Percentiles rank a stretch among this genome's conserved stretches.
Evolutionary conservation across 2,113 vertebrate genomes (phyloP).

Genomic region (Podarcis cretensis): DNA sequence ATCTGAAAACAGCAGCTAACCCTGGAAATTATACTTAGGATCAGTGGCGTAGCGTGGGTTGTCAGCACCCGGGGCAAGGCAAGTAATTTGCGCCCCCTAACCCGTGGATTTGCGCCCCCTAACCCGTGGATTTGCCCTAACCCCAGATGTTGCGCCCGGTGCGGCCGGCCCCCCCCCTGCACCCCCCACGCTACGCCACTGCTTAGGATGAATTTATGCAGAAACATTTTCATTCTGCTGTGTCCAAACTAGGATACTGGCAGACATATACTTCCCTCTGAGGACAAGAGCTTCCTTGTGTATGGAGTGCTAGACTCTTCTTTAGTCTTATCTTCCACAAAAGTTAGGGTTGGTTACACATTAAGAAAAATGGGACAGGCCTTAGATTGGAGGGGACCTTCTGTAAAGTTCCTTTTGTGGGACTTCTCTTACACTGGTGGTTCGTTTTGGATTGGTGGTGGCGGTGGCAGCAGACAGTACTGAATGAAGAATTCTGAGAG

Average conservation of each 20-base stretch:
- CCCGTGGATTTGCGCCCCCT: too few relatives aligned
- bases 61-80: too few relatives aligned
- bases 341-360: background rate
- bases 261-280: background rate
- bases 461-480: background rate
- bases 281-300: background rate
- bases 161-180: too few relatives aligned
- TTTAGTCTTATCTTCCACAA: background rate
- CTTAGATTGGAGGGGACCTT: background rate
- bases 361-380: background rate
- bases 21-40: background rate
- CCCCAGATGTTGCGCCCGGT: too few relatives aligned
- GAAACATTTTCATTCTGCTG: background rate
- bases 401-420: background rate
- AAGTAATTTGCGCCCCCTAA: too few relatives aligned
- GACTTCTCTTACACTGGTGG: background rate
- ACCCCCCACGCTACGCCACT: too few relatives aligned
- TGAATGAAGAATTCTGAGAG: background rate
- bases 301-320: background rate
- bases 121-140: too few relatives aligned
- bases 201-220: background rate
- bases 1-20: conserved; percentile 5
- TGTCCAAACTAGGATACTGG: background rate
- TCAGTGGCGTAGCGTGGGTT: too few relatives aligned
- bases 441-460: background rate